These are phyloP conservation scores for Lucilia sericata DNA, from an alignment of 1,140 invertebrate species.

Conservation along the genomic window DNA sequence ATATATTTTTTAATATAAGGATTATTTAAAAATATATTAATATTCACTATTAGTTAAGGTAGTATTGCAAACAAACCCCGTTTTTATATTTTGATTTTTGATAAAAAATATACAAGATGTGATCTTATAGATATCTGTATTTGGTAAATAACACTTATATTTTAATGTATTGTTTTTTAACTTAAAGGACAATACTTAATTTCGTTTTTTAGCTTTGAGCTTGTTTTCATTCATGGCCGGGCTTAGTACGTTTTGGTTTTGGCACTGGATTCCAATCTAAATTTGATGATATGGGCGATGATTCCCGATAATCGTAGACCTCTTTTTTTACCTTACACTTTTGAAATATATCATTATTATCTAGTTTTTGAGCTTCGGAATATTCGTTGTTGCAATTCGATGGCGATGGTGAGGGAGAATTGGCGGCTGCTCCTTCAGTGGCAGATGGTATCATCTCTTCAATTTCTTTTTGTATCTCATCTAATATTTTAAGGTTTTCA, in stretches of 20 bases:
- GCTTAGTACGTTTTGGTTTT: constrained; percentile 62
- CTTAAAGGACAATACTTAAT: too few relatives aligned
- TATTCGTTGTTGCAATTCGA: constrained; percentile 15
- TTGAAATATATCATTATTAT: constrained; percentile 52
- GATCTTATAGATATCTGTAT: not conserved
- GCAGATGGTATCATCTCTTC: constrained; percentile 17
- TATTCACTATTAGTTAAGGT: not conserved
- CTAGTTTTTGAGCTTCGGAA: constrained; percentile 34
- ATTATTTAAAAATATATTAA: not conserved
- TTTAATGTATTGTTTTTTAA: not conserved
- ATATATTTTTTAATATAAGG: not conserved
- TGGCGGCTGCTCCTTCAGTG: not conserved
- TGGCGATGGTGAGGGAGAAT: not conserved
- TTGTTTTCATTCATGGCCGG: constrained; percentile 24
- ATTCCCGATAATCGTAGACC: constrained; percentile 57
- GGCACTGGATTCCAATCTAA: constrained; percentile 67
- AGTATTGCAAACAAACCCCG: constrained; percentile 5
- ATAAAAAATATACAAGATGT: not conserved
- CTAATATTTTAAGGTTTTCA: constrained; percentile 15
- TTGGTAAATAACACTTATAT: constrained; percentile 1
- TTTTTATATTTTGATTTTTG: not conserved
- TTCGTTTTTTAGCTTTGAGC: not conserved
- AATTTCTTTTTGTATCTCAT: constrained; percentile 40
- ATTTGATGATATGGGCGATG: constrained; percentile 63
- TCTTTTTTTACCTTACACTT: constrained; percentile 59